A percentile compares a stretch with the other conserved stretches of the same genome.
Conservation (phyloP, 2,888 invertebrate species). For the Epsilonema sp. region DNA sequence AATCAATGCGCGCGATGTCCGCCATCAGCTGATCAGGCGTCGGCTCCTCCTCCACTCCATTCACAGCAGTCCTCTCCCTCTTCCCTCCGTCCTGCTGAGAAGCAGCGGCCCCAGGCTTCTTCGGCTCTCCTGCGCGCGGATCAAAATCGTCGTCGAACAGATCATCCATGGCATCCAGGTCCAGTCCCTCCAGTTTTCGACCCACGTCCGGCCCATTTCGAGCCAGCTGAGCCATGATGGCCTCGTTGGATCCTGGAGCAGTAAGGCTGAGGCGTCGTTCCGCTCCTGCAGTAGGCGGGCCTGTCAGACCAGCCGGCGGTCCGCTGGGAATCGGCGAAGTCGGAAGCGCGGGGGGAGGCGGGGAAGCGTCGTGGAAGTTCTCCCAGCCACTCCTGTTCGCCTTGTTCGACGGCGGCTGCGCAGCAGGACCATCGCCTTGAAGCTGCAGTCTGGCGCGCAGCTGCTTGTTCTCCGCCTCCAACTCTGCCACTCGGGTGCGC, state of each 20-base stretch:
- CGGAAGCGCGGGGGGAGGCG: conserved; percentile 7
- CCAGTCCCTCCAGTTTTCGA: conserved; percentile 34
- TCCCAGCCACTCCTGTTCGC: no score
- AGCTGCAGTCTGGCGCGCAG: conserved; percentile 44
- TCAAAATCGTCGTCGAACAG: conserved; percentile 45
- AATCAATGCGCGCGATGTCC: background rate
- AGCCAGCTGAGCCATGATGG: conserved; percentile 1
- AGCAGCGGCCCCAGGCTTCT: conserved; percentile 8
- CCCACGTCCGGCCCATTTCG: conserved; percentile 25
- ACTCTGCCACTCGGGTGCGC: conserved; percentile 62
- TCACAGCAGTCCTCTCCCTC: conserved; percentile 3
- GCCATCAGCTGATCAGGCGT: background rate
- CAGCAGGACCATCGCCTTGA: conserved; percentile 1
- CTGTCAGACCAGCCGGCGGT: conserved; percentile 12
- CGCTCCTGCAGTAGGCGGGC: conserved; percentile 5
- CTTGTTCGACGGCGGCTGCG: background rate
- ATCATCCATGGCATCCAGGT: conserved; percentile 43
- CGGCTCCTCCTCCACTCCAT: background rate
- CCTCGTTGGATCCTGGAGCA: conserved; percentile 30
- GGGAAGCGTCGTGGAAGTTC: background rate
- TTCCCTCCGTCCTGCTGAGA: no score
- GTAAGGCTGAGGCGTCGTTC: conserved; percentile 30
- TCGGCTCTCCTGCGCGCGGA: conserved; percentile 57
- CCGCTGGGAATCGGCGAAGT: conserved; percentile 8
- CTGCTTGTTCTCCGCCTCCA: conserved; percentile 63